Evolutionary conservation across 2,113 vertebrate genomes (phyloP), one percentile per base, ranked within the genome.

Genomic region (Suricata suricatta): DNA sequence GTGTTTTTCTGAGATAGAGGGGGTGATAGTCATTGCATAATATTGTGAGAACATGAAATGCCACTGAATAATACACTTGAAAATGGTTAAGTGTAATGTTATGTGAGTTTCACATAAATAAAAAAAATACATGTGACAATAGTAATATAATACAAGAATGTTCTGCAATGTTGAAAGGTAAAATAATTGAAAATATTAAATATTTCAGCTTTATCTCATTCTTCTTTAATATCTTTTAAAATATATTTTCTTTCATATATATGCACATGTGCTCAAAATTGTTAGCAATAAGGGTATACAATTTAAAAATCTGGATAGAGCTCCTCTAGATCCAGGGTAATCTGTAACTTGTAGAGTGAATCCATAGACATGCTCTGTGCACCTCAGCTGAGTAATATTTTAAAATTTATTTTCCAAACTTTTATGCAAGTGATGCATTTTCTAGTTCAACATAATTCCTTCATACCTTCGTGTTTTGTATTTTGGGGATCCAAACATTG

Each of bases 231-330:
- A 64, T 90, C 35, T 60, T 83, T 87, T 38, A 31, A 3, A 35
- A 64, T 25, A 12, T 2, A 50, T 60, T 5, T 52, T 80, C 6
- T 79, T 89, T 92, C 57, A 76, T 7, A 44, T 31, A 13, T 23
- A 23, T 14, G 35, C 1, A 5, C 10, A 29, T 2, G 1, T 35
- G 19, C 7, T 41, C 38, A 47, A 33, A 11, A 2, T 21, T 74
- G 63, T 41, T 33, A 81, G 3, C 4, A 1, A 21, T 4, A 15
- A 33, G 17, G 0, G 5, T 2, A 0, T 31, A 21, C 19, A 16
- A 25, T 31, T 5, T 12, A 66, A 86, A 68, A 29, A 35, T 35
- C 0, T 35, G 31, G 7, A 31, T 4, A 31, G 19, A 2, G 44
- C 21, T 27, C 1, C 17, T 80, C 5, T 13, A 68, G 13, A 57